Evolutionary conservation across 2,888 invertebrate genomes (phyloP), one percentile per base, ranked within the genome.

Genomic region (Agrilus biguttatus): DNA sequence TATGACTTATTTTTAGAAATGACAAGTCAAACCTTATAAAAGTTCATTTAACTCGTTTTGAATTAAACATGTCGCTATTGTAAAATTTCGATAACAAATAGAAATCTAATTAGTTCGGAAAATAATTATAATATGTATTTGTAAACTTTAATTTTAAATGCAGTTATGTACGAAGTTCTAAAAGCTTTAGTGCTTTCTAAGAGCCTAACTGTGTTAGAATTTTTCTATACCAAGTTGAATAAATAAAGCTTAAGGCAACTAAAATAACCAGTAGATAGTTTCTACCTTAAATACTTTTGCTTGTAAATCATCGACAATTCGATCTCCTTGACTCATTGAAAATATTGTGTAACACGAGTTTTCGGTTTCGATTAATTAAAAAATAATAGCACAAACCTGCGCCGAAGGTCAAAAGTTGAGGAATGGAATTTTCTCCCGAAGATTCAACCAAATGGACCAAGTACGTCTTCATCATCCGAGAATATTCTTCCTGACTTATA

Each of bases 401-500:
- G 52, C 59, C 53, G 53, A 60, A 60, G 50, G 58, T 60, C 48
- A 58, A 48, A 46, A 63, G 55, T 52, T 58, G 58, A 40, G 62
- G 60, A 55, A 61, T 54, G 47, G 50, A 47, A 42, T 51, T 49
- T 43, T 50, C 52, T 47, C 58, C 53, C 43, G 49, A 57, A 14
- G 63, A 60, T 47, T 61, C 57, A 36, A 59, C 62, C 13, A 68
- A 57, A 33, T 65, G 62, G 37, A 61, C 55, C 54, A 78, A 66
- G 62, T 78, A 78, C 60, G 72, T 69, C 50, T 65, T 64, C 66
- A 77, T 77, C 65, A 77, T 77, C 50, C 69, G 68, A 43, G 69
- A 68, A 62, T 77, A 78, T 59, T 78, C 78, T 48, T 69, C 62
- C 61, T 77, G 75, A 55, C 78, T 78, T 53, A 79, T 72, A 65